Base-by-base conservation (phyloP, 1,140 invertebrate genomes). In the Drosophila mauritiana region DNA sequence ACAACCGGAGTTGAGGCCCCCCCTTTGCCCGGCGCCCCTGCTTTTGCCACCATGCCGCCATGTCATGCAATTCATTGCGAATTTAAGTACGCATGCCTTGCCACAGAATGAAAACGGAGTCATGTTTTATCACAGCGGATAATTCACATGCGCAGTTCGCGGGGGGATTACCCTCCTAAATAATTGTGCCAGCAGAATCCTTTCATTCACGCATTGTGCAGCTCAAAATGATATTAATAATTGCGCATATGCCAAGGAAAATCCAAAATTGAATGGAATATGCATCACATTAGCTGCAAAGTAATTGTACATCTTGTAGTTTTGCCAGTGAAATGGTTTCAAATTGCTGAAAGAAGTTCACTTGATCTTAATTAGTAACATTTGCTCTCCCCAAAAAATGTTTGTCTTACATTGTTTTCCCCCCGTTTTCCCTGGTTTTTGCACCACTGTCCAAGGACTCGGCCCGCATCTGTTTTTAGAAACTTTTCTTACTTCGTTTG, bases 41-140 rank as follows among this genome's bases (percentile, higher is more conserved):
- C 15, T 20, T 22, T 31, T 40, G 1, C 34, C 17, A 4, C 4
- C 20, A 22, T 22, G 20, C 20, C 2, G 11, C 20, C 43, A 6
- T 31, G 31, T 46, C 43, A 22, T 48, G 48, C 40, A 70, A 76
- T 75, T 70, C 40, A 75, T n/a, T 13, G 46, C 46, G 22, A 63
- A 62, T 72, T 74, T 52, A 49, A 83, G 62, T 55, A 69, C 45
- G 65, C 55, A 74, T 46, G 45, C 45, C 45, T 40, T 48, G 25
- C 13, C 57, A 36, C 42, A 31, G 70, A 79, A 62, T 42, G 39
- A 63, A 65, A 75, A 20, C 8, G 37, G 15, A 65, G 46, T 52
- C 69, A 37, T 75, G 73, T 76, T 75, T 56, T 37, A 64, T 53
- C 61, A 31, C 37, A 45, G 52, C 4, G 42, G 15, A 67, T 54